Evolutionary conservation across 2,113 vertebrate genomes (phyloP), one percentile per base, ranked within the genome.

Genomic region (Anser brachyrhynchus): DNA sequence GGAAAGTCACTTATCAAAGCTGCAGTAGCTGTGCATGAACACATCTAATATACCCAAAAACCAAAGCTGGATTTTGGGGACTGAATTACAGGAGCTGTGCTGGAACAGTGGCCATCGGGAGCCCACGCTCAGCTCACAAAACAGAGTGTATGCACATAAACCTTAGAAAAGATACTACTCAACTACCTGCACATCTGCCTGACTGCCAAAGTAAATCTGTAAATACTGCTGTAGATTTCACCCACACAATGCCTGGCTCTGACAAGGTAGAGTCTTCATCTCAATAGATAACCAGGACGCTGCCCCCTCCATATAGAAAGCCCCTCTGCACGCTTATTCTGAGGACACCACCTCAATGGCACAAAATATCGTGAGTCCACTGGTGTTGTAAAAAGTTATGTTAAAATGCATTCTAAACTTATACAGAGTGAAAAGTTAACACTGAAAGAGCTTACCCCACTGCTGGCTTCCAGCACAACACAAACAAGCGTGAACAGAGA

Each of bases 81-180:
- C 43, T 41, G 55, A 65, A 37, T 20, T 59, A 51, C n/a, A 84
- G 57, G 33, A 62, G 72, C 23, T 86, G 39, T 1, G 0, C 31
- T 55, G 62, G 31, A 52, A 18, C 17, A 20, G 59, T 61, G 77
- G 10, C 16, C 44, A 23, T n/a, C 11, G 44, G 33, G 10, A 10
- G 14, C 8, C 28, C 23, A 11, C 6, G 10, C 28, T 58, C 33
- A 58, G 44, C n/a, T 67, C 54, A 67, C 59, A 28, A 46, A 51
- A 75, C 64, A 26, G 5, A 55, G 29, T 1, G 3, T 7, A 7
- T 4, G 25, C 39, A 23, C 0, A 0, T 29, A 55, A 73, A 74
- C 54, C 61, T 28, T 61, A 41, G 25, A 66, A 33, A 66, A 43
- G 73, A 37, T 3, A 35, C 6, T 58, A 10, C 64, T 52, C 22